These are phyloP conservation scores for Drosophila subquinaria DNA, from an alignment of 2,888 invertebrate genomes.

Conservation along the genomic window DNA sequence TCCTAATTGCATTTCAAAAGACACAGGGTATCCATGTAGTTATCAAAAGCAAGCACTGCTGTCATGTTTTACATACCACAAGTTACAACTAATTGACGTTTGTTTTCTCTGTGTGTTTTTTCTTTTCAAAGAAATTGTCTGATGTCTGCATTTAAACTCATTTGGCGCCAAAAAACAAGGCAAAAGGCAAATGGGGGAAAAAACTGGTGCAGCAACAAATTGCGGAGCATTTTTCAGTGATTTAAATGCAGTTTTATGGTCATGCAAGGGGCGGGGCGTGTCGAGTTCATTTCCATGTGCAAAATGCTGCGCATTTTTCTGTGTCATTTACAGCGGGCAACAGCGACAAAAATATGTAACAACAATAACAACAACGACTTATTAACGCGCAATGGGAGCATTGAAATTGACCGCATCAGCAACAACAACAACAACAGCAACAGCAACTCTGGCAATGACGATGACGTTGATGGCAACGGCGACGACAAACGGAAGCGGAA, in stretches of 20 bases:
- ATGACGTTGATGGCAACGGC: slow-evolving; percentile 9
- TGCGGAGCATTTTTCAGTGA: slow-evolving; percentile 35
- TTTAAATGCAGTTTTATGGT: slow-evolving; percentile 52
- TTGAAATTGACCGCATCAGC: slow-evolving; percentile 60
- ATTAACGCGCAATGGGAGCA: slow-evolving; percentile 73
- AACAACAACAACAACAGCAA: slow-evolving; percentile 14
- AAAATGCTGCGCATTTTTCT: slow-evolving; percentile 68
- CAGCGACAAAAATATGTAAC: slow-evolving; percentile 16
- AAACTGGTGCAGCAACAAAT: slow-evolving; percentile 27
- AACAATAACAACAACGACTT: slow-evolving; percentile 49
- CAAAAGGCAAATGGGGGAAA: background rate
- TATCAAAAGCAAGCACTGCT: background rate
- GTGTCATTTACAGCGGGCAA: slow-evolving; percentile 59
- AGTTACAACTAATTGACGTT: slow-evolving; percentile 19
- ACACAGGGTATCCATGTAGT: background rate
- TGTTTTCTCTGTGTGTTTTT: slow-evolving; percentile 4
- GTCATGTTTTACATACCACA: slow-evolving; percentile 2
- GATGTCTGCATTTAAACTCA: slow-evolving; percentile 54
- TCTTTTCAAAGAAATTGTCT: slow-evolving; percentile 21
- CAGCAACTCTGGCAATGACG: slow-evolving; percentile 16
- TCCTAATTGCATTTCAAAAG: background rate
- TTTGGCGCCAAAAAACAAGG: slow-evolving; percentile 35
- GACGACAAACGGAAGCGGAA: slow-evolving; percentile 76
- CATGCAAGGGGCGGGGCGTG: slow-evolving; percentile 51
- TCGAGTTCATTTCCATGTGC: slow-evolving; percentile 68